These are phyloP conservation scores for Polyommatus icarus DNA, from an alignment of 2,888 invertebrate genomes.

Conservation along the genomic window DNA sequence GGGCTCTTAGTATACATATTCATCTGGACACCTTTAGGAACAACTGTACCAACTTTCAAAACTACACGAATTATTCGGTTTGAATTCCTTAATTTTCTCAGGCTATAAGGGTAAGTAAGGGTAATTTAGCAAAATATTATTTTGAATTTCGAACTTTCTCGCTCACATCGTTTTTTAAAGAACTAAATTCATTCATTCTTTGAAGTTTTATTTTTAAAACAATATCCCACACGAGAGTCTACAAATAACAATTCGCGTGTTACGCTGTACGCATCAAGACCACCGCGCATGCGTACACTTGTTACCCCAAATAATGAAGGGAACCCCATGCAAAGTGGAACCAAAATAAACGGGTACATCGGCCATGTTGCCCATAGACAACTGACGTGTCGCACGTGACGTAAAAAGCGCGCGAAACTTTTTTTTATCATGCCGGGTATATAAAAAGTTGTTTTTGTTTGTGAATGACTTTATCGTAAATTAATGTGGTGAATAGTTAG, in stretches of 20 bases:
- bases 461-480: conserved; percentile 13
- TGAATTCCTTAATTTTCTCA: too few species aligned
- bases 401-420: conserved; percentile 53
- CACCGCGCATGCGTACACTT: conserved; percentile 79
- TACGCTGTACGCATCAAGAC: conserved; percentile 53
- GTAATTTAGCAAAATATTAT: too few species aligned
- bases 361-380: conserved; percentile 63
- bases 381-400: conserved; percentile 58
- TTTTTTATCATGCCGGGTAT: conserved; percentile 4
- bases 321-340: conserved; percentile 72
- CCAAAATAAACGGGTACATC: conserved; percentile 62
- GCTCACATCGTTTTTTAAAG: background rate
- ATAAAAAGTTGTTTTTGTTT: conserved; percentile 14
- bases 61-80: too few species aligned
- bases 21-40: too few species aligned
- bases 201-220: background rate
- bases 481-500: background rate
- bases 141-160: too few species aligned
- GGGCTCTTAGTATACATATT: too few species aligned
- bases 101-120: too few species aligned
- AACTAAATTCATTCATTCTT: background rate
- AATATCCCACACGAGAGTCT: conserved; percentile 66
- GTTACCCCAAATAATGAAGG: conserved; percentile 69
- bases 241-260: conserved; percentile 63
- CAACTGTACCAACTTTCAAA: too few species aligned